phyloP scores from a whole-genome alignment of 2,113 vertebrate species.

The Melanostigma gelatinosum region DNA sequence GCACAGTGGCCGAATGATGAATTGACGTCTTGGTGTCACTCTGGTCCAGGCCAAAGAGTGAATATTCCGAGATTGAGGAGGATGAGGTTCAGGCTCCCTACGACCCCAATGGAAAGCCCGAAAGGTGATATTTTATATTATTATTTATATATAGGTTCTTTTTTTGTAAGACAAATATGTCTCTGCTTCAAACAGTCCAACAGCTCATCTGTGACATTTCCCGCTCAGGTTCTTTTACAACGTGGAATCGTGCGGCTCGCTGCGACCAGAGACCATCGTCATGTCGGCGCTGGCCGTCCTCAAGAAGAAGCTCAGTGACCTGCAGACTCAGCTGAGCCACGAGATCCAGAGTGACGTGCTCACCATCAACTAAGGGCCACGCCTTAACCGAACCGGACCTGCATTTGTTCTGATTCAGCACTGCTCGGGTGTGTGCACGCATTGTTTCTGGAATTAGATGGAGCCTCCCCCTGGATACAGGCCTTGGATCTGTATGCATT shows the following conservation, averaged over 20 bases:
- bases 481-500: neutral
- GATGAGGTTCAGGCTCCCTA: conserved; percentile 95
- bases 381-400: neutral
- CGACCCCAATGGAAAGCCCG: conserved; percentile 96
- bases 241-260: conserved; percentile 95
- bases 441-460: neutral
- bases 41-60: conserved; percentile 93
- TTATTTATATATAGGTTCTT: neutral
- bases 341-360: conserved; percentile 98
- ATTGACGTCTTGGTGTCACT: neutral
- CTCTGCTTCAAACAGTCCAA: neutral
- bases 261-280: conserved; percentile 96
- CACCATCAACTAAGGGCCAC: conserved; percentile 88
- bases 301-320: conserved; percentile 97
- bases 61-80: conserved; percentile 97
- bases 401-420: neutral
- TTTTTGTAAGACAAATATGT: neutral
- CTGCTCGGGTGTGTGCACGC: neutral
- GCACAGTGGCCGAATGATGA: rapidly evolving
- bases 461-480: neutral
- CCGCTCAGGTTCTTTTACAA: conserved; percentile 94
- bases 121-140: conserved; percentile 82
- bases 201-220: neutral
- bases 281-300: conserved; percentile 92
- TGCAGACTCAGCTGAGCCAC: conserved; percentile 97